Base-by-base conservation (phyloP, 1,140 invertebrate species). In the Nylanderia fulva region DNA sequence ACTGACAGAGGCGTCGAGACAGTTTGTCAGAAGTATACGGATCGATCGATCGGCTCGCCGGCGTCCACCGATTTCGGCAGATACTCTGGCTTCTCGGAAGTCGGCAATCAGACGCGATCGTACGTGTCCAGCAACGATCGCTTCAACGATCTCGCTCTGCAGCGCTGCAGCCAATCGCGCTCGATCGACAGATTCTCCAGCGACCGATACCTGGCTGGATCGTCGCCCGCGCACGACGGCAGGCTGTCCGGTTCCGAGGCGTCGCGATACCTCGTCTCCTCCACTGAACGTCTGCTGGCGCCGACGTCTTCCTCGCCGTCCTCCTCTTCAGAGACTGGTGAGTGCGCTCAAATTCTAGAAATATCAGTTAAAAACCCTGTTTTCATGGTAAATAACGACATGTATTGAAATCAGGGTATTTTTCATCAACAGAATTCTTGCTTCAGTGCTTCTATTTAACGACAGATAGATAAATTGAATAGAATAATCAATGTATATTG, bases 61-160 rank as follows among this genome's bases (percentile, higher is more conserved):
- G 92, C 90, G 48, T 91, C 88, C 0, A 82, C 88, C 24, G 94
- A 94, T 11, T 94, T 91, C 7, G 80, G 79, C 2, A 79, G 93
- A 66, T 94, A 91, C 58, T 83, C 93, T 0, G 88, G 61, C 9
- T 90, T 92, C 24, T 90, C 92, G 11, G 94, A 95, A 5, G 82
- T 82, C 0, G 54, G 27, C 13, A 64, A 52, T 60, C 92, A 91
- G 64, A 76, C 82, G 8, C 85, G 89, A 75, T n/a, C n/a, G n/a
- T 93, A 92, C 86, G 92, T 90, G 89, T 92, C 92, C 84, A 93
- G 93, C 89, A 93, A 93, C 92, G 94, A 92, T 13, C 89, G 95
- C 92, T 95, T 96, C 93, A 95, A 94, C 92, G 95, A 96, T 86
- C 90, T 95, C 92, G 91, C 94, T 88, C 76, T 94, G 54, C 93